These are phyloP conservation scores for Pseudopleuronectes americanus DNA, from an alignment of 2,797 vertebrate species.

Conservation along the genomic window DNA sequence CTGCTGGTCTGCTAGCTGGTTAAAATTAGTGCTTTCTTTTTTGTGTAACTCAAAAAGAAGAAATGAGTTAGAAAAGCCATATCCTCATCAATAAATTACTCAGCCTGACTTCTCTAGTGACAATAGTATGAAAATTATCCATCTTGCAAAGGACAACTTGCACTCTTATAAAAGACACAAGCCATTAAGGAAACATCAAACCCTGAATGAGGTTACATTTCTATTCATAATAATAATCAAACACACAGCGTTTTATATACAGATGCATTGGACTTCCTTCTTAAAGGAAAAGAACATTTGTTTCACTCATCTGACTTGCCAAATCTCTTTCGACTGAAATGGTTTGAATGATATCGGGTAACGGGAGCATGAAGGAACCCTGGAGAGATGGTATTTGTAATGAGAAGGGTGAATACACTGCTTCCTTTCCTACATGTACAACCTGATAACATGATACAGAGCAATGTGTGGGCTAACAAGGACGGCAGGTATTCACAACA, in stretches of 20 bases:
- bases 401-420: constrained; percentile 8
- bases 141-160: constrained; percentile 62
- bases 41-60: constrained; percentile 42
- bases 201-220: constrained; percentile 76
- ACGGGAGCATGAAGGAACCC: constrained; percentile 11
- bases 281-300: constrained; percentile 77
- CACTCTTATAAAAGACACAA: constrained; percentile 68
- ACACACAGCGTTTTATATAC: constrained; percentile 85
- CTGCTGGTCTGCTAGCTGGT: constrained; percentile 43
- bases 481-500: constrained; percentile 33
- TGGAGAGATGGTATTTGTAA: background rate
- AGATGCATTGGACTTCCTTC: constrained; percentile 79
- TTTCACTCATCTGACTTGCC: constrained; percentile 75
- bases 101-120: constrained; percentile 53
- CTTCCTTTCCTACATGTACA: constrained; percentile 18
- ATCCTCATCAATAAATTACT: constrained; percentile 72
- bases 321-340: constrained; percentile 57
- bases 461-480: background rate
- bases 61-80: constrained; percentile 61
- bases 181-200: constrained; percentile 62
- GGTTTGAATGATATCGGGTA: constrained; percentile 15
- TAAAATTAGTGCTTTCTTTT: constrained; percentile 48
- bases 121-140: constrained; percentile 60
- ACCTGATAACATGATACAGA: constrained; percentile 8
- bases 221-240: constrained; percentile 75